These are phyloP conservation scores for Cyprinodon tularosa DNA, from an alignment of 2,113 vertebrate species.

Conservation along the genomic window DNA sequence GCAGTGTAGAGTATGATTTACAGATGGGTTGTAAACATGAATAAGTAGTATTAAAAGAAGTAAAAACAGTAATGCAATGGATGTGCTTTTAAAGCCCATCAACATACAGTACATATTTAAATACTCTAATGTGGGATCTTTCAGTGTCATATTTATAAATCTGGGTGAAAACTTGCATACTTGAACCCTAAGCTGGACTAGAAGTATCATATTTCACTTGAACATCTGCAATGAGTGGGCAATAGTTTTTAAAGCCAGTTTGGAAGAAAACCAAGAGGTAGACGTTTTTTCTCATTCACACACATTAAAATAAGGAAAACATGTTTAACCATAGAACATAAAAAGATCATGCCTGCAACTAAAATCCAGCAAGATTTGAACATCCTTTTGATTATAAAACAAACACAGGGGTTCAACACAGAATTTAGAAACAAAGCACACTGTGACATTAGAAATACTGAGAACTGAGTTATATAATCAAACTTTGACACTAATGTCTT, in stretches of 20 bases:
- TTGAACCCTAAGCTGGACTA: background rate
- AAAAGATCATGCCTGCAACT: background rate
- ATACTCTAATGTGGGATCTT: background rate
- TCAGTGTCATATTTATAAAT: background rate
- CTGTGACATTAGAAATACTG: background rate
- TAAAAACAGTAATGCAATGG: background rate
- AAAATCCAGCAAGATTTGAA: background rate
- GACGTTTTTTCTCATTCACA: background rate
- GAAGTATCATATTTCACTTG: background rate
- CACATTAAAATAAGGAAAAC: too few species aligned
- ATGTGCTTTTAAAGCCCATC: background rate
- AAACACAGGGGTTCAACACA: background rate
- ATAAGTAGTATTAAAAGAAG: background rate
- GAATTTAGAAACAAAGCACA: background rate
- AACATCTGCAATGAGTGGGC: too few species aligned
- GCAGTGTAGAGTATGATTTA: too few species aligned
- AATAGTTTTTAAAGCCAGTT: background rate
- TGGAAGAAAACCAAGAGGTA: background rate
- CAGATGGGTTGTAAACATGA: too few species aligned
- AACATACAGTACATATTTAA: background rate
- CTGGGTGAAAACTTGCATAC: background rate
- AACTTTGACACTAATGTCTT: background rate
- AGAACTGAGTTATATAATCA: slow-evolving; percentile 16
- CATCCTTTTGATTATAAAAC: background rate
- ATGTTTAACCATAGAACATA: background rate